phyloP scores from a whole-genome alignment of 2,797 vertebrate genomes.

The Luscinia megarhynchos region DNA sequence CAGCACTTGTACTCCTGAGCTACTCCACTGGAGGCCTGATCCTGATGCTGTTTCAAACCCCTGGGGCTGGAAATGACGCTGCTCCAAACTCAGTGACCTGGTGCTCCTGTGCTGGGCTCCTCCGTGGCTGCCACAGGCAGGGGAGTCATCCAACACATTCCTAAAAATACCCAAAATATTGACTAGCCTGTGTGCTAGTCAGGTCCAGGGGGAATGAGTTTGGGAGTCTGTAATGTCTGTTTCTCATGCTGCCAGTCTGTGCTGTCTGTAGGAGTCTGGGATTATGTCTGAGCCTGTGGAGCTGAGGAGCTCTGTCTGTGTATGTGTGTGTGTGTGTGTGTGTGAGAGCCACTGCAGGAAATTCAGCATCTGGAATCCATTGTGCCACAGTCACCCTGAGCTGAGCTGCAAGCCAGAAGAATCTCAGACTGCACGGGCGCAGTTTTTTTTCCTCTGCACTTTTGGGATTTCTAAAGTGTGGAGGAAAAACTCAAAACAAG shows the following conservation, averaged over 20 bases:
- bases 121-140: neutral
- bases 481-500: neutral
- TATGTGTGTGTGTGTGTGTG: neutral
- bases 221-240: neutral
- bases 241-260: neutral
- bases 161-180: neutral
- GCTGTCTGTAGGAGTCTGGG: neutral
- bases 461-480: neutral
- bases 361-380: slow-evolving; percentile 71
- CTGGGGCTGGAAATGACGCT: neutral
- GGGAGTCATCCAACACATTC: neutral
- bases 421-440: neutral
- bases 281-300: neutral
- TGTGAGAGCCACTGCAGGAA: slow-evolving; percentile 44
- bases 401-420: slow-evolving; percentile 30
- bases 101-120: neutral
- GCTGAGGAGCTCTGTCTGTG: neutral
- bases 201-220: neutral
- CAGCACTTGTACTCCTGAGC: neutral
- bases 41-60: neutral
- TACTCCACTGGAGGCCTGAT: neutral
- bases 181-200: neutral
- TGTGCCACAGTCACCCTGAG: slow-evolving; percentile 59
- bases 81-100: neutral
- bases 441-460: neutral